Evolutionary conservation across 2,888 invertebrate species (phyloP).

Genomic region (Didymodactylos carnosus): DNA sequence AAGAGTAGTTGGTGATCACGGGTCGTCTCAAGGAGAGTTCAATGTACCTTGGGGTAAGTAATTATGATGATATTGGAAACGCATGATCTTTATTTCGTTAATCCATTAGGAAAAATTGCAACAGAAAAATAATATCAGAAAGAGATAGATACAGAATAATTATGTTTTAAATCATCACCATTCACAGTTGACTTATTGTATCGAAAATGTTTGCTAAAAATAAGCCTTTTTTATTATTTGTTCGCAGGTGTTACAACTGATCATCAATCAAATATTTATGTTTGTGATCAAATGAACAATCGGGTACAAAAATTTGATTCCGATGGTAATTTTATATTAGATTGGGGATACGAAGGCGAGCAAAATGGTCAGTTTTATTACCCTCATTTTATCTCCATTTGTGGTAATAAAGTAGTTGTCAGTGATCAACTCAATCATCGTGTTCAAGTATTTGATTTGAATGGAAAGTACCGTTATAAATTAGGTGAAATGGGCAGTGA

Average conservation of each 20-base stretch:
- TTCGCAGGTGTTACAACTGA: not conserved
- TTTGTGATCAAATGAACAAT: not conserved
- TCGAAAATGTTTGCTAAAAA: too few relatives aligned
- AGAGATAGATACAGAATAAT: too few relatives aligned
- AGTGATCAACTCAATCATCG: not conserved
- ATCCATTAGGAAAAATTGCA: too few relatives aligned
- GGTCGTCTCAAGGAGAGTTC: not conserved
- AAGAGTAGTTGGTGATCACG: not conserved
- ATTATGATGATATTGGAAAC: too few relatives aligned
- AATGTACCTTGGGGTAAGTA: not conserved
- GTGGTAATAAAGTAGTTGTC: not conserved
- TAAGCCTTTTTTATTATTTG: not conserved
- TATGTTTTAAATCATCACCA: too few relatives aligned
- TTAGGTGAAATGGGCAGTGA: not conserved
- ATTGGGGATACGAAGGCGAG: not conserved
- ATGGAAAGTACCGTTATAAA: not conserved
- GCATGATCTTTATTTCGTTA: too few relatives aligned
- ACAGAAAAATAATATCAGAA: too few relatives aligned
- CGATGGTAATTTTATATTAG: not conserved
- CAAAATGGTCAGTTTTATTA: not conserved
- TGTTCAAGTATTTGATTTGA: not conserved
- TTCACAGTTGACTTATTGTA: too few relatives aligned
- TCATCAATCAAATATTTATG: not conserved
- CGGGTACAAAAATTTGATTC: not conserved
- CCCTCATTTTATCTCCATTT: not conserved